Conservation (phyloP, 2,113 vertebrate species). For the Phodopus roborovskii region DNA sequence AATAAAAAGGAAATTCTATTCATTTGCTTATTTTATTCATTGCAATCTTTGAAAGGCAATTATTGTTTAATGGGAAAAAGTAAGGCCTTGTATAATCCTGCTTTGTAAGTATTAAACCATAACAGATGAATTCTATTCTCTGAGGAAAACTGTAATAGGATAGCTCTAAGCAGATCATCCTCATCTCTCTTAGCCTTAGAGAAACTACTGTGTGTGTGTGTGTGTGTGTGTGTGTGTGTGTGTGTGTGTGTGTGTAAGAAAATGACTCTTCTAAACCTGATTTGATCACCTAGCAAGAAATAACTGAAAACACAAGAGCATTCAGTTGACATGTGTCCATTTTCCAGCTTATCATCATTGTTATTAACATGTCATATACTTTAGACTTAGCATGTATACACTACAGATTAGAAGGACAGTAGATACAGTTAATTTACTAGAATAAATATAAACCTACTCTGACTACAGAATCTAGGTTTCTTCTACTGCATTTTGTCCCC, state of each 20-base stretch:
- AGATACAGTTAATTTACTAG: background rate
- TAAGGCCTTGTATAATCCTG: conserved; percentile 3
- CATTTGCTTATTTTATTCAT: conserved; percentile 16
- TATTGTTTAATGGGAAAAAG: conserved; percentile 30
- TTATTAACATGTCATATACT: background rate
- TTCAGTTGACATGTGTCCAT: background rate
- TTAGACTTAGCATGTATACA: background rate
- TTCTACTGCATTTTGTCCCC: background rate
- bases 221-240: background rate
- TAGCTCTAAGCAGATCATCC: background rate
- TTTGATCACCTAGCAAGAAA: conserved; percentile 19
- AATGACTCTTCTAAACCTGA: background rate
- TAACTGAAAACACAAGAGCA: background rate
- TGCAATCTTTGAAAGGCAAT: conserved; percentile 6
- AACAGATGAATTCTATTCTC: background rate
- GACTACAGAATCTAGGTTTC: background rate
- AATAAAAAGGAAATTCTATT: conserved; percentile 26
- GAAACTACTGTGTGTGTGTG: background rate
- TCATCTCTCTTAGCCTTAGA: background rate
- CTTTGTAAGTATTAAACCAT: conserved; percentile 32
- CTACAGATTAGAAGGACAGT: background rate
- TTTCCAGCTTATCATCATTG: background rate
- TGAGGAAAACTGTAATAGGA: background rate
- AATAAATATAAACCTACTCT: background rate
- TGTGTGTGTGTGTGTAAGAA: background rate